Base-by-base conservation (phyloP, 2,797 vertebrate genomes). In the Mormyrus hasselquistii region DNA sequence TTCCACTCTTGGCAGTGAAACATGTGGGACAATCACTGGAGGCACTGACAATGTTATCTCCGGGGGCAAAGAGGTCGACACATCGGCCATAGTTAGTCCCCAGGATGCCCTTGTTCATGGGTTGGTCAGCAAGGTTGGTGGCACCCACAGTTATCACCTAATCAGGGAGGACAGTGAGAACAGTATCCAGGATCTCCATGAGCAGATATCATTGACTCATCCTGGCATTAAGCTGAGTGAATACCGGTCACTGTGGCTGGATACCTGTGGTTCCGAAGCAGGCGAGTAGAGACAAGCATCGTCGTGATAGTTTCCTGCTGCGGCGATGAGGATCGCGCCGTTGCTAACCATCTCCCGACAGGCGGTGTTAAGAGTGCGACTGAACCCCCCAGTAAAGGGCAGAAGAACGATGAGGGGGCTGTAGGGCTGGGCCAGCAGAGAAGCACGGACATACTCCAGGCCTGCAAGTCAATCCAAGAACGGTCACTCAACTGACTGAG, bases 71-170 rank as follows among this genome's bases (percentile, higher is more conserved):
- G 69, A 99, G 88, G 85, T 98, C 97, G 85, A 98, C 95, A 0
- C 97, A 99, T 90, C 94, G 95, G 62, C 97, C 97, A 0, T 96
- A 96, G 91, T 98, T 98, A 88, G 96, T 98, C 59, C 98, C 97
- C 4, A 96, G 94, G 0, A 91, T 94, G 85, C 97, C 97, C 34
- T 96, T 94, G 6, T 93, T 96, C 91, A 96, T 94, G 0, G 96
- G 97, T 83, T 96, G 97, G 91, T 98, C 96, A 4, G 92, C 92
- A 0, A 93, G 94, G 92, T 98, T 95, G 0, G 96, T 96, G 3
- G 97, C 97, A 0, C 97, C 98, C 0, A 98, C 96, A 0, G 98
- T 97, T 92, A 99, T 97, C 88, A 98, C 97, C 98, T 99, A 86
- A 89, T 49, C 9, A 87, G 44, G 50, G 49, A n/a, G 88, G 19